These are phyloP conservation scores for Doryteuthis pealeii DNA, from an alignment of 1,140 invertebrate genomes.

Conservation along the genomic window DNA sequence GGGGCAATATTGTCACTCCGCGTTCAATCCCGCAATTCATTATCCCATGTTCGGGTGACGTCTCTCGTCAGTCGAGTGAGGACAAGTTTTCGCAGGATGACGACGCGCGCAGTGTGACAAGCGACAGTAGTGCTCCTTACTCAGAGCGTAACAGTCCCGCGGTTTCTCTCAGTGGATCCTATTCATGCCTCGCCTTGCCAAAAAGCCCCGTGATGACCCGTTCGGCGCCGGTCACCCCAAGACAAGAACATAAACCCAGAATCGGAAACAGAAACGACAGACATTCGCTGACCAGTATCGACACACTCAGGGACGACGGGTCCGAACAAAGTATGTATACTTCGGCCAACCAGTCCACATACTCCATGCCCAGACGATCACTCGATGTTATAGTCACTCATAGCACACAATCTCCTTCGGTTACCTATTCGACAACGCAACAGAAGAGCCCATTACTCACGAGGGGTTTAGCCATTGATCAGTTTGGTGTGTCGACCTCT, in stretches of 20 bases:
- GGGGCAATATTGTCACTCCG: conserved; percentile 39
- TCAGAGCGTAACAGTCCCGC: conserved; percentile 39
- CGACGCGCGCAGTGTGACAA: conserved; percentile 31
- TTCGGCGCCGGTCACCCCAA: conserved; percentile 46
- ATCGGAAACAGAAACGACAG: background rate
- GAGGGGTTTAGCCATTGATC: background rate
- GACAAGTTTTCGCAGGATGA: conserved; percentile 35
- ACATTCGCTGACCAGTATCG: conserved; percentile 3
- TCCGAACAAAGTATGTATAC: background rate
- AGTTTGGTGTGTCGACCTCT: background rate
- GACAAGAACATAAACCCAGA: conserved; percentile 31
- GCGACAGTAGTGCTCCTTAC: conserved; percentile 30
- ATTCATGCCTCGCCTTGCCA: conserved; percentile 33
- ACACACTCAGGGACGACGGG: background rate
- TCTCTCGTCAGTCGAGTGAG: conserved; percentile 39
- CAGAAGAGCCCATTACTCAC: background rate
- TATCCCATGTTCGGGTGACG: conserved; percentile 49
- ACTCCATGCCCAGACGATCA: background rate
- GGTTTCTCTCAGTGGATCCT: conserved; percentile 33
- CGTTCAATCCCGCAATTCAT: conserved; percentile 52
- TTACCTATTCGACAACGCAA: background rate
- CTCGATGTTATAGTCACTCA: background rate
- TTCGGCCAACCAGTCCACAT: background rate
- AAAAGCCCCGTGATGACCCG: conserved; percentile 26
- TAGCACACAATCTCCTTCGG: background rate